Conservation (phyloP, 2,888 invertebrate genomes). For the Conomelus anceps region DNA sequence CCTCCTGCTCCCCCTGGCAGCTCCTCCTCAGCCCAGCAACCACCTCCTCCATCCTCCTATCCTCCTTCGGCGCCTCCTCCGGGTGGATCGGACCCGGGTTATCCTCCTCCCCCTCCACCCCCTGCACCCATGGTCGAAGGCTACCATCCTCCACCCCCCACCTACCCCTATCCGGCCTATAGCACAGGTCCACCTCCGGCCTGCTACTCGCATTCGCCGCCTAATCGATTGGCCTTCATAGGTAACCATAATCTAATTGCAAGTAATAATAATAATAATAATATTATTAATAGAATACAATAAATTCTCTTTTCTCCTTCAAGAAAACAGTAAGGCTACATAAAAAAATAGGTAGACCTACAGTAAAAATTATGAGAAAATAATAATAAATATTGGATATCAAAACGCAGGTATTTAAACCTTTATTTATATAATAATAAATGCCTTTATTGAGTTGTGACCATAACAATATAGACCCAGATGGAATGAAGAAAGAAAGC, state of each 20-base stretch:
- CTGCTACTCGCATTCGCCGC: slow-evolving; percentile 54
- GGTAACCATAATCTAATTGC: slow-evolving; percentile 45
- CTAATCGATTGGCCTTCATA: slow-evolving; percentile 58
- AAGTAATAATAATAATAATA: background rate
- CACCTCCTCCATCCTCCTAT: slow-evolving; percentile 27
- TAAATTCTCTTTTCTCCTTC: background rate
- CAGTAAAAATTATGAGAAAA: too few species aligned
- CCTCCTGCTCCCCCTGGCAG: slow-evolving; percentile 44
- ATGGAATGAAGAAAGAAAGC: too few species aligned
- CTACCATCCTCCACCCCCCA: slow-evolving; percentile 42
- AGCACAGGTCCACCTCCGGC: slow-evolving; percentile 44
- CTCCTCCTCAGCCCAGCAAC: slow-evolving; percentile 42
- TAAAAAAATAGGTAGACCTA: too few species aligned
- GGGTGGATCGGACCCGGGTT: slow-evolving; percentile 27
- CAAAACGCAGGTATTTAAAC: too few species aligned
- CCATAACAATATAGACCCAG: too few species aligned
- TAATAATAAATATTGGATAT: too few species aligned
- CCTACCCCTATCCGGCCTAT: slow-evolving; percentile 36
- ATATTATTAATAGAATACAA: background rate
- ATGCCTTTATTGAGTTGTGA: too few species aligned
- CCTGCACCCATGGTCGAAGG: slow-evolving; percentile 42
- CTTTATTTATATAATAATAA: too few species aligned
- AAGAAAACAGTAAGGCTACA: too few species aligned
- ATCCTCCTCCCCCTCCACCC: slow-evolving; percentile 41
- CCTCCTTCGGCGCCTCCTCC: slow-evolving; percentile 22